Evolutionary conservation across 1,140 invertebrate genomes (phyloP).

Genomic region (Ceratosolen fusciceps): DNA sequence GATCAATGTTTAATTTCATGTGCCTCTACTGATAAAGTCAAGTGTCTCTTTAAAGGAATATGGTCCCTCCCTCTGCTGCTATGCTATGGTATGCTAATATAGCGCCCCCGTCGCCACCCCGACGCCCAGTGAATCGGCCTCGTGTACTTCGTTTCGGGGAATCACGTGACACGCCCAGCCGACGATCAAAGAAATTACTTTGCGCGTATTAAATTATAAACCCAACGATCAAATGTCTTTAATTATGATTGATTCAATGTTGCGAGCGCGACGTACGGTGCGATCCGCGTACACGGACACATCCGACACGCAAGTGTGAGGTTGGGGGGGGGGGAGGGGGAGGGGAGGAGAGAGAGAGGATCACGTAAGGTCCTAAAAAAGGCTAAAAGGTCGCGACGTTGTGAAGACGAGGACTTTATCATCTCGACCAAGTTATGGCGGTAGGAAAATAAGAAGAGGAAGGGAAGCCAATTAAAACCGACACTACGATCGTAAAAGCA

Average conservation of each 20-base stretch:
- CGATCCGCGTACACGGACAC: not conserved
- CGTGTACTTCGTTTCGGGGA: conserved; percentile 27
- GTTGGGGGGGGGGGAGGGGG: too few species aligned
- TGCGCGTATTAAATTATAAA: not conserved
- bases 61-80: too few species aligned
- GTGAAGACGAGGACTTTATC: not conserved
- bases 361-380: not conserved
- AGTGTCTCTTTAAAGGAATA: conserved; percentile 22
- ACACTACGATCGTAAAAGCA: not conserved
- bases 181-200: not conserved
- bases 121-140: not conserved
- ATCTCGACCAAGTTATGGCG: not conserved
- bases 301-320: not conserved
- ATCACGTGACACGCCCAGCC: not conserved
- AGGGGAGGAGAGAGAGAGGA: not conserved
- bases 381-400: not conserved
- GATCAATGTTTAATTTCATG: conserved; percentile 47
- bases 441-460: not conserved
- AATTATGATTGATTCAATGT: not conserved
- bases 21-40: conserved; percentile 29
- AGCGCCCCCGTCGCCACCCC: not conserved
- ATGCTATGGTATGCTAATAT: not conserved
- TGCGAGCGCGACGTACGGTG: not conserved
- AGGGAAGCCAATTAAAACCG: not conserved
- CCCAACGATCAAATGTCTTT: not conserved